Evolutionary conservation across 2,888 invertebrate genomes (phyloP).

Genomic region (Cerastis leucographa): DNA sequence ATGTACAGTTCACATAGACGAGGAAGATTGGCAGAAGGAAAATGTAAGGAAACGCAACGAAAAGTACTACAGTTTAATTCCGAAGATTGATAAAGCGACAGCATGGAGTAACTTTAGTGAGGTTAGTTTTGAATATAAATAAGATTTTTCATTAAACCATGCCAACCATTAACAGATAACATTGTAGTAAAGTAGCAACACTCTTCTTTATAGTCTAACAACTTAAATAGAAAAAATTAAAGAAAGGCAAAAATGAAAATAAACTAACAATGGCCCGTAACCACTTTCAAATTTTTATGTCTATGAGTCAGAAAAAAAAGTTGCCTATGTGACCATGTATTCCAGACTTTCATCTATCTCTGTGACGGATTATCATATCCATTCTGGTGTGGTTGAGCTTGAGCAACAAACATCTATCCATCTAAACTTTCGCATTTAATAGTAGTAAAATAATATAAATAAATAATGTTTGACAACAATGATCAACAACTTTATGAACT

Average conservation of each 20-base stretch:
- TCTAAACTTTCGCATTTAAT: too few species aligned
- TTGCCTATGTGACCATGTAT: too few species aligned
- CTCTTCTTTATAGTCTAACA: not conserved
- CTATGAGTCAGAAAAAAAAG: too few species aligned
- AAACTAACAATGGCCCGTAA: too few species aligned
- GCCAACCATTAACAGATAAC: not conserved
- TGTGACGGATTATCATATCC: too few species aligned
- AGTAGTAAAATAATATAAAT: not conserved
- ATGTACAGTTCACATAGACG: slow-evolving; percentile 93
- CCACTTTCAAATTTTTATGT: too few species aligned
- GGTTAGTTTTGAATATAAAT: slow-evolving; percentile 75
- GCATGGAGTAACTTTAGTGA: slow-evolving; percentile 89
- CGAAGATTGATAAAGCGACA: slow-evolving; percentile 88
- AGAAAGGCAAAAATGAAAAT: not conserved
- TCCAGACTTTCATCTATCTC: too few species aligned
- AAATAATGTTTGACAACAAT: not conserved
- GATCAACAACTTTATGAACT: not conserved
- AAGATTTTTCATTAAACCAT: not conserved
- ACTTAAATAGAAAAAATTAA: not conserved
- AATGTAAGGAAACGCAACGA: slow-evolving; percentile 85
- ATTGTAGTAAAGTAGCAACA: not conserved
- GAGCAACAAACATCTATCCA: too few species aligned
- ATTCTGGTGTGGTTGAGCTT: too few species aligned
- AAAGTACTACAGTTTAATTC: slow-evolving; percentile 85
- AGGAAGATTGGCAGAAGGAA: slow-evolving; percentile 89